phyloP scores from a whole-genome alignment of 2,113 vertebrate genomes.

The Austrofundulus limnaeus region DNA sequence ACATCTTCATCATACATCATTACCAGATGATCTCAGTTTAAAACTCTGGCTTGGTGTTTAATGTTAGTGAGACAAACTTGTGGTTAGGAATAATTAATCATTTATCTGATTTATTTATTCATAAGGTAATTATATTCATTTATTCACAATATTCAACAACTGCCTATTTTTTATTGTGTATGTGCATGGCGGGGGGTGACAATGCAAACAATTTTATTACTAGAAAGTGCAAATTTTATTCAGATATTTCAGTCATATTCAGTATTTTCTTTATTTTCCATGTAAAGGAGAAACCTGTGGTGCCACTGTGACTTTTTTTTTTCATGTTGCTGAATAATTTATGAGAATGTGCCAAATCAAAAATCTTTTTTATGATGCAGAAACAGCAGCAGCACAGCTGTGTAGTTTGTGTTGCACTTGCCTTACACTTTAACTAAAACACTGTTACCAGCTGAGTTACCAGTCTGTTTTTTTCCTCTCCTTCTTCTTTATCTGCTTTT shows the following conservation, averaged over 20 bases:
- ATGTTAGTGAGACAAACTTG: neutral
- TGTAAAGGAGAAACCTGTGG: neutral
- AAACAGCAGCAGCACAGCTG: constrained; percentile 4
- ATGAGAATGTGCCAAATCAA: constrained; percentile 28
- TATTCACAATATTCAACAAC: no score
- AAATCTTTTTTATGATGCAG: constrained; percentile 29
- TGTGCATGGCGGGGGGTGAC: no score
- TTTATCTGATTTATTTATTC: neutral
- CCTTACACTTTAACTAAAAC: constrained; percentile 28
- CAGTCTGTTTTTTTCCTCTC: no score
- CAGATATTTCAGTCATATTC: constrained; percentile 10
- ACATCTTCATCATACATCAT: no score
- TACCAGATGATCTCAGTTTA: no score
- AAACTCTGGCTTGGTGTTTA: neutral
- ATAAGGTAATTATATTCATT: neutral
- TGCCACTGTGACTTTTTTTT: constrained; percentile 11
- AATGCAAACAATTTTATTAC: neutral
- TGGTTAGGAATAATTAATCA: constrained; percentile 3
- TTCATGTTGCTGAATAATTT: constrained; percentile 20
- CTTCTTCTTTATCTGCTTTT: constrained; percentile 27
- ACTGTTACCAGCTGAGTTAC: constrained; percentile 43
- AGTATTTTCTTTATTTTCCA: constrained; percentile 11
- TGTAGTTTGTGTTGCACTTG: constrained; percentile 16
- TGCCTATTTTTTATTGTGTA: no score
- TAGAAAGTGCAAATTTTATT: neutral